Conservation (phyloP, 2,888 invertebrate species). For the Blastobasis adustella region DNA sequence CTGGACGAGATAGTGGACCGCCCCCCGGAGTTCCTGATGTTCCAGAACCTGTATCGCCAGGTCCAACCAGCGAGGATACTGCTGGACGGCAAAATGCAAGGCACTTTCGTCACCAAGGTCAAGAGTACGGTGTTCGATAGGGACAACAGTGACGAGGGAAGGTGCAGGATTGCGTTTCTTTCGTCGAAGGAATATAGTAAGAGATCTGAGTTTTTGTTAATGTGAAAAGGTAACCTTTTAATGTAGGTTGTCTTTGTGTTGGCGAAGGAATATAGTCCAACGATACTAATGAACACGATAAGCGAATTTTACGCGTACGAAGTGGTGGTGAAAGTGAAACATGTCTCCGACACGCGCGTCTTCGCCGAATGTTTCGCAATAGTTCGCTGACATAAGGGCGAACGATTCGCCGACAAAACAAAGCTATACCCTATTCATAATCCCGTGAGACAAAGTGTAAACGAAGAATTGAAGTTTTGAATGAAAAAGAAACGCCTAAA, state of each 20-base stretch:
- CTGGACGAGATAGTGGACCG: conserved; percentile 81
- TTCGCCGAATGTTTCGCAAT: too few species aligned
- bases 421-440: too few species aligned
- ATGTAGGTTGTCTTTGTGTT: not conserved
- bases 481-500: too few species aligned
- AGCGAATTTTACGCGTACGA: too few species aligned
- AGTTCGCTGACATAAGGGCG: too few species aligned
- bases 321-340: too few species aligned
- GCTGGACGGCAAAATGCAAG: conserved; percentile 68
- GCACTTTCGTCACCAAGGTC: conserved; percentile 61
- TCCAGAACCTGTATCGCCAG: conserved; percentile 75
- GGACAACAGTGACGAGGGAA: conserved; percentile 34
- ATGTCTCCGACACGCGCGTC: too few species aligned
- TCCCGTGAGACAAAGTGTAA: too few species aligned
- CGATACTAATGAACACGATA: too few species aligned
- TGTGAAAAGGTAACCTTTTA: not conserved
- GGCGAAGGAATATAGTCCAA: too few species aligned
- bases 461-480: too few species aligned
- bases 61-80: conserved; percentile 74
- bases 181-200: conserved; percentile 76
- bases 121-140: conserved; percentile 52
- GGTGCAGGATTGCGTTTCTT: conserved; percentile 71
- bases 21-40: conserved; percentile 75
- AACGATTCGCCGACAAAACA: too few species aligned
- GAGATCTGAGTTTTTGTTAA: conserved; percentile 18